Percentiles rank a stretch among this genome's conserved stretches.
phyloP scores from a whole-genome alignment of 1,140 invertebrate species.

The Macrocentrus cingulum region DNA sequence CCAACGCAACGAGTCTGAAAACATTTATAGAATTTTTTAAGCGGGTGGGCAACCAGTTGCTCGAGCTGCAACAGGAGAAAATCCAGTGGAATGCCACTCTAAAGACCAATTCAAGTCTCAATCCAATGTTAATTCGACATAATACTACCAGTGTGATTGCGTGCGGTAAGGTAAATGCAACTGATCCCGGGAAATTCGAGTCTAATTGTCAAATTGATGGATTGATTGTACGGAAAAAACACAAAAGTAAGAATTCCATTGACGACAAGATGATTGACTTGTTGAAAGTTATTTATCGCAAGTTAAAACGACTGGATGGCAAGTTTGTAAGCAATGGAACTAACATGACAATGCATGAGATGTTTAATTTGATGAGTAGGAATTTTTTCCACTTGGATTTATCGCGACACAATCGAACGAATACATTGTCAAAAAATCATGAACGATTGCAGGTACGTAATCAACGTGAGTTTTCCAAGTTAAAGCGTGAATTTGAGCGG shows the following conservation, averaged over 20 bases:
- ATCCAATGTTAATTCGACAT: too few relatives aligned
- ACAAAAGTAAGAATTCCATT: constrained; percentile 45
- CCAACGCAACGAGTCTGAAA: constrained; percentile 37
- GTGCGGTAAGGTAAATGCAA: too few relatives aligned
- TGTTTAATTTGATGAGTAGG: constrained; percentile 54
- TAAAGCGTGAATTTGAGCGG: constrained; percentile 53
- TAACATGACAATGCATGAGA: constrained; percentile 54
- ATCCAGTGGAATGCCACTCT: constrained; percentile 37
- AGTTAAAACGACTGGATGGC: constrained; percentile 52
- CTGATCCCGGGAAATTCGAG: too few relatives aligned
- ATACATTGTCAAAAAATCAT: constrained; percentile 33
- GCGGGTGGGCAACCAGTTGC: constrained; percentile 52
- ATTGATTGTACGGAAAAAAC: constrained; percentile 34
- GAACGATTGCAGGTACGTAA: constrained; percentile 47
- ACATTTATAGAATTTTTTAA: constrained; percentile 57
- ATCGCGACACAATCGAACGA: constrained; percentile 36
- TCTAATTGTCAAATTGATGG: too few relatives aligned
- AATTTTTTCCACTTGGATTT: constrained; percentile 56
- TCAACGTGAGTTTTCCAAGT: constrained; percentile 51
- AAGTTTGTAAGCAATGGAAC: constrained; percentile 45
- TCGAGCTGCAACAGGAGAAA: constrained; percentile 52
- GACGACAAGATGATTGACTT: constrained; percentile 57
- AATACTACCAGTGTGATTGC: too few relatives aligned
- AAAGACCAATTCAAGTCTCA: constrained; percentile 5
- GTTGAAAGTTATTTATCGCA: constrained; percentile 50